Percentiles rank a stretch among this genome's conserved stretches.
phyloP scores from a whole-genome alignment of 2,888 invertebrate genomes.

The Pardosa pseudoannulata region DNA sequence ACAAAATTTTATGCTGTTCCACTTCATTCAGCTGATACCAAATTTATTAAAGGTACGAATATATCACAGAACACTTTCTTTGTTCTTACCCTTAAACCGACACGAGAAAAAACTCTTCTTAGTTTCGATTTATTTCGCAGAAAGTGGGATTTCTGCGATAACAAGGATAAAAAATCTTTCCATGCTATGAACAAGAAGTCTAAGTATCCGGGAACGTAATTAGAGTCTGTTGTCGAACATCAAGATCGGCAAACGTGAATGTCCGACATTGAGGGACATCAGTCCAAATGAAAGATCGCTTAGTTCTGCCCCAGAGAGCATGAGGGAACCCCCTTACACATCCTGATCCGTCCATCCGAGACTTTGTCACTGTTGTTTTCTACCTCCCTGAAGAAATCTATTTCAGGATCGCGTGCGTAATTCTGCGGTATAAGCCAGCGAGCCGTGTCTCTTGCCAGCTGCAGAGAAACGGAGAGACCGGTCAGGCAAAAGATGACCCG shows the following conservation, averaged over 20 bases:
- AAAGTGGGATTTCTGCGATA: no score
- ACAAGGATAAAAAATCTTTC: no score
- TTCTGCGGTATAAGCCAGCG: background rate
- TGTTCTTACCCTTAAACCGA: no score
- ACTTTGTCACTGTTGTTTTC: conserved; percentile 3
- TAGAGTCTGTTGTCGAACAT: no score
- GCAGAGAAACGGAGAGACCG: background rate
- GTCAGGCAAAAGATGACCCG: background rate
- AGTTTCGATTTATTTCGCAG: no score
- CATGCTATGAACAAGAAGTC: no score
- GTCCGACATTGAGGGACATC: background rate
- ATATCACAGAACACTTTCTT: no score
- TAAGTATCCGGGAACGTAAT: no score
- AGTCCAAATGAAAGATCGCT: background rate
- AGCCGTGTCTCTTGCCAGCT: background rate
- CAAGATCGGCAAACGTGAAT: background rate
- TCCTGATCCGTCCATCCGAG: background rate
- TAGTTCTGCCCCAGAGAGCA: background rate
- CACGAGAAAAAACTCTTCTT: no score
- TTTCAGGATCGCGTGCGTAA: background rate
- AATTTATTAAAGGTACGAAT: no score
- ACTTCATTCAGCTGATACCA: no score
- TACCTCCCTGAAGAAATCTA: background rate
- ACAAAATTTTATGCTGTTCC: no score
- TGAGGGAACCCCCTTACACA: background rate